These are phyloP conservation scores for Rugalucina vietnamica DNA, from an alignment of 2,888 invertebrate genomes.

Conservation along the genomic window DNA sequence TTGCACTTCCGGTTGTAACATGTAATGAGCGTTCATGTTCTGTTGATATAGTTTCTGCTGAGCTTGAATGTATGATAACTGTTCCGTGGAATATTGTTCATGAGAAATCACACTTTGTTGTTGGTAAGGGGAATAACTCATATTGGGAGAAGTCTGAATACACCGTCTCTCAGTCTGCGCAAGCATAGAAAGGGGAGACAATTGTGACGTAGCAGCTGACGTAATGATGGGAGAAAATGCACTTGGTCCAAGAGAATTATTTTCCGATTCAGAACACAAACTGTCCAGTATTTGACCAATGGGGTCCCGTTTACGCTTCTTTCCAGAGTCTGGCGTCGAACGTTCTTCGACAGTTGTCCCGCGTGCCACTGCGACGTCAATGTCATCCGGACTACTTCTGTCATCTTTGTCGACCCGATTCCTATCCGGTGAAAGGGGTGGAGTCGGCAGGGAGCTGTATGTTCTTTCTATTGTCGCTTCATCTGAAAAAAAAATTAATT, in stretches of 20 bases:
- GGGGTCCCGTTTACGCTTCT: slow-evolving; percentile 58
- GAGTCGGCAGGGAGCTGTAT: slow-evolving; percentile 31
- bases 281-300: slow-evolving; percentile 67
- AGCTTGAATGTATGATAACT: slow-evolving; percentile 47
- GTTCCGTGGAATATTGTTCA: slow-evolving; percentile 36
- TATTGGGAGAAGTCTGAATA: slow-evolving; percentile 48
- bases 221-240: slow-evolving; percentile 57
- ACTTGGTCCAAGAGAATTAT: slow-evolving; percentile 37
- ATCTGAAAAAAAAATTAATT: not conserved
- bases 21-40: slow-evolving; percentile 3
- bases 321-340: not conserved
- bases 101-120: slow-evolving; percentile 10
- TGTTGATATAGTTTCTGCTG: slow-evolving; percentile 48
- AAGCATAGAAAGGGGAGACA: slow-evolving; percentile 52
- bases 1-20: slow-evolving; percentile 15
- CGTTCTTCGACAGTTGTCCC: slow-evolving; percentile 9
- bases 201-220: slow-evolving; percentile 39
- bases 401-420: not conserved
- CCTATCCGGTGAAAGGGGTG: slow-evolving; percentile 42
- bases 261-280: slow-evolving; percentile 50
- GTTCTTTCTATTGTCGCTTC: not conserved
- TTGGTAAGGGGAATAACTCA: not conserved
- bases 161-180: slow-evolving; percentile 55
- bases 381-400: not conserved
- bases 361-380: not conserved